A percentile compares a stretch with the other conserved stretches of the same genome.
Evolutionary conservation across 2,888 invertebrate genomes (phyloP).

Genomic region (Eristalis tenax): DNA sequence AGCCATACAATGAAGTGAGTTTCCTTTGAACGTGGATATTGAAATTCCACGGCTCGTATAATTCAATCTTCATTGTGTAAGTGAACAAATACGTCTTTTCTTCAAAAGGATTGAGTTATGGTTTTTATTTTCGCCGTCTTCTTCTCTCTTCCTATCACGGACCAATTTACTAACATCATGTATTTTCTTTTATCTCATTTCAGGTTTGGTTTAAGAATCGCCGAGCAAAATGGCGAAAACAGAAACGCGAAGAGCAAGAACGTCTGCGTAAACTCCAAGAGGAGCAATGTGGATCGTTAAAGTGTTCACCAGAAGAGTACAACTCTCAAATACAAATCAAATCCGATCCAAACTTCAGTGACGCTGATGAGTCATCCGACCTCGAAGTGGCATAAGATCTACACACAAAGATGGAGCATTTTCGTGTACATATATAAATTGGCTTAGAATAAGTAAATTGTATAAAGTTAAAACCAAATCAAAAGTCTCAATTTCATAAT

Average conservation of each 20-base stretch:
- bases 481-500: slow-evolving; percentile 17
- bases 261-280: slow-evolving; percentile 91
- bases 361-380: slow-evolving; percentile 89
- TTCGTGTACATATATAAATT: not conserved
- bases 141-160: not conserved
- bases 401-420: not conserved
- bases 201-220: slow-evolving; percentile 99
- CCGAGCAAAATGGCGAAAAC: slow-evolving; percentile 97
- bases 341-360: slow-evolving; percentile 82
- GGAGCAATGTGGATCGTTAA: slow-evolving; percentile 83
- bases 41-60: not conserved
- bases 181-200: slow-evolving; percentile 73
- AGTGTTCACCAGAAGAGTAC: slow-evolving; percentile 79
- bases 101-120: too few relatives aligned
- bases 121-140: not conserved
- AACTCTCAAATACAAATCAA: slow-evolving; percentile 78
- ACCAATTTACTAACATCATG: slow-evolving; percentile 42
- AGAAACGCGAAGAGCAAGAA: slow-evolving; percentile 94
- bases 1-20: slow-evolving; percentile 76
- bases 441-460: not conserved
- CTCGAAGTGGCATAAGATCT: slow-evolving; percentile 88
- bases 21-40: slow-evolving; percentile 14
- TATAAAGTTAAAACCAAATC: slow-evolving; percentile 21
- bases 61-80: not conserved
- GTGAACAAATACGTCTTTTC: too few relatives aligned